These are phyloP conservation scores for Mercenaria mercenaria DNA, from an alignment of 1,140 invertebrate species.

Conservation along the genomic window DNA sequence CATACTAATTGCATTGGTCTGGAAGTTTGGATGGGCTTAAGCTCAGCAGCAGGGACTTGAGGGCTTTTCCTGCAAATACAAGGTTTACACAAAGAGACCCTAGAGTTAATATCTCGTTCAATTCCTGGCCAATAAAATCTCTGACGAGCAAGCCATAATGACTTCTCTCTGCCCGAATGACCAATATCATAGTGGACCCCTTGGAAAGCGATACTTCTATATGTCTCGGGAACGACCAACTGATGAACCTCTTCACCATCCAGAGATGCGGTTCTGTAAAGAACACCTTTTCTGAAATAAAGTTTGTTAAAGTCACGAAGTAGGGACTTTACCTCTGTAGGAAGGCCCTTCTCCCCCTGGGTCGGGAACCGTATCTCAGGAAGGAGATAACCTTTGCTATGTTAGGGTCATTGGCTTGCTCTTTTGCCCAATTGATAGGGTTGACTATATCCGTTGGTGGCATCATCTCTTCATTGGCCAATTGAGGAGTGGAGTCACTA, in stretches of 20 bases:
- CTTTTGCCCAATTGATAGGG: not conserved
- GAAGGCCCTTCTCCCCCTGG: not conserved
- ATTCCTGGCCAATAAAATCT: conserved; percentile 23
- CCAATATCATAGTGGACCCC: conserved; percentile 7
- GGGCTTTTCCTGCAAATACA: conserved; percentile 41
- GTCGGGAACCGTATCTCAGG: not conserved
- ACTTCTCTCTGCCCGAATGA: not conserved
- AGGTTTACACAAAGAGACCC: not conserved
- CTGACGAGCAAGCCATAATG: not conserved
- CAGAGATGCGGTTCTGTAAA: not conserved
- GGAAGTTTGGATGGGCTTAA: too few relatives aligned
- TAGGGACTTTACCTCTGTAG: not conserved
- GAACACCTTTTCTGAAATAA: not conserved
- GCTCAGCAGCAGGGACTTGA: too few relatives aligned
- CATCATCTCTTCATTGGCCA: not conserved
- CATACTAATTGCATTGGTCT: too few relatives aligned
- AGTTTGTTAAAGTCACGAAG: not conserved
- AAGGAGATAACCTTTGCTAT: not conserved
- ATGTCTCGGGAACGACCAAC: not conserved
- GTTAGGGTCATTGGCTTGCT: not conserved
- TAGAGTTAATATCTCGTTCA: not conserved
- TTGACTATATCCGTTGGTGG: not conserved
- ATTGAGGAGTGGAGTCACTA: not conserved
- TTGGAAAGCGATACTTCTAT: not conserved
- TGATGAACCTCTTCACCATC: conserved; percentile 3